Evolutionary conservation across 2,888 invertebrate species (phyloP).

Genomic region (Apodemia hepburni): DNA sequence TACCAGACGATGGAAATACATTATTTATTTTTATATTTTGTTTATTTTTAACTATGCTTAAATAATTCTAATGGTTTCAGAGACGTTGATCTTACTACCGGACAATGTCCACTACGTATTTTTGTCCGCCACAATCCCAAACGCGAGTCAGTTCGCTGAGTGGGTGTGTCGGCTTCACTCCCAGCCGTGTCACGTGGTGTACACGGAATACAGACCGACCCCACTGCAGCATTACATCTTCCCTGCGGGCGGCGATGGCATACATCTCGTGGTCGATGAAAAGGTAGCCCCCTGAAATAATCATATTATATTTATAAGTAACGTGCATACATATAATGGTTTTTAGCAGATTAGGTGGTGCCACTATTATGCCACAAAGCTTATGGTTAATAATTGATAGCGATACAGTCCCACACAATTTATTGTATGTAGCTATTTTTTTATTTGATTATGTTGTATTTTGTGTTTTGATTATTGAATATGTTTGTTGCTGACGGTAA

Average conservation of each 20-base stretch:
- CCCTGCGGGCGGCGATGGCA: constrained; percentile 96
- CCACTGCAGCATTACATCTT: constrained; percentile 99
- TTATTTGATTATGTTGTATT: no score
- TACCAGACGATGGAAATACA: no score
- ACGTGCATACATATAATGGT: no score
- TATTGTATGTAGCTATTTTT: no score
- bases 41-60: neutral
- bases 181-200: constrained; percentile 99
- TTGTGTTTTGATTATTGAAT: no score
- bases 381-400: no score
- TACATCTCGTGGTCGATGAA: constrained; percentile 97
- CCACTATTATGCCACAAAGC: neutral
- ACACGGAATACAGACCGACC: constrained; percentile 98
- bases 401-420: no score
- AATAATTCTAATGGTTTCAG: constrained; percentile 53
- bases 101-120: constrained; percentile 99
- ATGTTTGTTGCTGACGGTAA: no score
- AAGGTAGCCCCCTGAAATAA: constrained; percentile 63
- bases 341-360: neutral
- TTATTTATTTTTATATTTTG: no score
- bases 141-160: constrained; percentile 97
- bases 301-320: no score
- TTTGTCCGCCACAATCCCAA: constrained; percentile 99
- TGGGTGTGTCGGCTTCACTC: constrained; percentile 97
- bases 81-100: constrained; percentile 97